A percentile compares a stretch with the other conserved stretches of the same genome.
Evolutionary conservation across 1,140 invertebrate genomes (phyloP).

Genomic region (Drosophila tsacasi): DNA sequence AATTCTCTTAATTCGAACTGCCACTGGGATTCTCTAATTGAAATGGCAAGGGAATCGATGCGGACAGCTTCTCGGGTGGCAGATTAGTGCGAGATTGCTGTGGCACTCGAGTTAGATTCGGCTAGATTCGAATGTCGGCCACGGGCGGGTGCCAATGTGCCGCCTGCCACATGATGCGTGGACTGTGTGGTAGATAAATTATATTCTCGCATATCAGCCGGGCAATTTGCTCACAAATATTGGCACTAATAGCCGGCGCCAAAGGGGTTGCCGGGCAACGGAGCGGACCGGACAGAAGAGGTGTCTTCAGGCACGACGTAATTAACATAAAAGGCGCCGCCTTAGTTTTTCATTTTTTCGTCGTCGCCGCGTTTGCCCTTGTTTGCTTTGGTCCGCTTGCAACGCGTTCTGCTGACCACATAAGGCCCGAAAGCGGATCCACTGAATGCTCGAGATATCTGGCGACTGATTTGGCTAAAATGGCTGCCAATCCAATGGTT

Average conservation of each 20-base stretch:
- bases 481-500: neutral
- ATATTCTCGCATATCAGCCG: conserved; percentile 46
- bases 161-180: conserved; percentile 52
- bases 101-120: conserved; percentile 52
- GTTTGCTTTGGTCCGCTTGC: conserved; percentile 32
- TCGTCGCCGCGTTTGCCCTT: conserved; percentile 15
- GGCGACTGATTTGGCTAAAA: neutral
- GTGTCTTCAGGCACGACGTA: conserved; percentile 39
- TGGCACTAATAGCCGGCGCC: conserved; percentile 44
- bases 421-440: conserved; percentile 15
- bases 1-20: conserved; percentile 52
- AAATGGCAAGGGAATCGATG: conserved; percentile 49
- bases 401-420: conserved; percentile 43
- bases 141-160: conserved; percentile 51
- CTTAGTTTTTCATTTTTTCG: conserved; percentile 20
- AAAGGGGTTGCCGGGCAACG: neutral
- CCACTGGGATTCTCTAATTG: conserved; percentile 65
- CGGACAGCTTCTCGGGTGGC: conserved; percentile 45
- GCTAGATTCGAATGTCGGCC: conserved; percentile 49
- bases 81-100: conserved; percentile 49
- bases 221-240: conserved; percentile 48
- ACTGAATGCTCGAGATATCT: conserved; percentile 10
- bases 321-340: conserved; percentile 75
- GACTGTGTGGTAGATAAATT: conserved; percentile 67
- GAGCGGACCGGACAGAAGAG: conserved; percentile 1